A percentile compares a stretch with the other conserved stretches of the same genome.
phyloP scores from a whole-genome alignment of 2,797 vertebrate species.

The Cheirogaleus major region DNA sequence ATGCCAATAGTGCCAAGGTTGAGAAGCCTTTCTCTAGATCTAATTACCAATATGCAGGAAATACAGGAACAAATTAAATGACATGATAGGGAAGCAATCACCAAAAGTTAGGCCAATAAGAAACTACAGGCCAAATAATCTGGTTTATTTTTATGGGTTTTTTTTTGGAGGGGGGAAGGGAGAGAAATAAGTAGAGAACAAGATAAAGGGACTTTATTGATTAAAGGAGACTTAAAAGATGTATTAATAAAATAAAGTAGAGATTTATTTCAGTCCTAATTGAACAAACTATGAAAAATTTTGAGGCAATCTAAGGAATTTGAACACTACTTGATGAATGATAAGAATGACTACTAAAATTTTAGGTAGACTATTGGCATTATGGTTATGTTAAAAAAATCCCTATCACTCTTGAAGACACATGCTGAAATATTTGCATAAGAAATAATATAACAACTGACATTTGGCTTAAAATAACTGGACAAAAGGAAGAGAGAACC shows the following conservation, averaged over 20 bases:
- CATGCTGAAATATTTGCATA: neutral
- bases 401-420: neutral
- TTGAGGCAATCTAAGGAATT: neutral
- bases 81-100: neutral
- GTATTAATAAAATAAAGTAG: neutral
- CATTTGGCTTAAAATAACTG: neutral
- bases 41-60: neutral
- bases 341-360: neutral
- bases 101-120: neutral
- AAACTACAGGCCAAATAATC: neutral
- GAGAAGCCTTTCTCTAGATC: neutral
- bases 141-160: neutral
- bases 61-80: neutral
- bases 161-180: accelerated
- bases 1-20: neutral
- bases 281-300: neutral
- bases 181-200: neutral
- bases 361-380: neutral
- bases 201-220: neutral
- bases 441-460: neutral
- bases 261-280: neutral
- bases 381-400: neutral
- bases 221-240: neutral
- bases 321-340: neutral
- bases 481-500: neutral